Conservation (phyloP, 2,797 vertebrate genomes). For the Bovichtus variegatus region DNA sequence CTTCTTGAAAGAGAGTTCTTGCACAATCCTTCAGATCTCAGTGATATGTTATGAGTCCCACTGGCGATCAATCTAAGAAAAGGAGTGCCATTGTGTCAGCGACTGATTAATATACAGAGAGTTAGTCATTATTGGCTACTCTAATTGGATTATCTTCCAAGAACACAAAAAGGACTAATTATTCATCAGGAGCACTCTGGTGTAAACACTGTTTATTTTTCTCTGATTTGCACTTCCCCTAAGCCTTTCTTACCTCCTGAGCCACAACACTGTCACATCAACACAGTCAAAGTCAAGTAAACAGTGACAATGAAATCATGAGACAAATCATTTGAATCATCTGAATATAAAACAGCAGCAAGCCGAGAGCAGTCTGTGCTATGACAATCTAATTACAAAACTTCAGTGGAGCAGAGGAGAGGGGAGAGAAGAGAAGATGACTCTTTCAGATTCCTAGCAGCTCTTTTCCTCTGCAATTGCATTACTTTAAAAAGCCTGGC, state of each 20-base stretch:
- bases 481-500: constrained; percentile 58
- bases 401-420: constrained; percentile 71
- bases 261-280: constrained; percentile 67
- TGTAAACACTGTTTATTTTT: constrained; percentile 72
- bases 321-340: constrained; percentile 80
- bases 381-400: constrained; percentile 82
- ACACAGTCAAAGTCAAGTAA: constrained; percentile 81
- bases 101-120: constrained; percentile 73
- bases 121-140: constrained; percentile 75
- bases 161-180: constrained; percentile 82
- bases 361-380: constrained; percentile 69
- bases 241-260: constrained; percentile 73
- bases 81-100: constrained; percentile 61
- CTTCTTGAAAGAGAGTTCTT: constrained; percentile 6
- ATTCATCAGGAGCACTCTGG: constrained; percentile 75
- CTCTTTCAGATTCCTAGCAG: constrained; percentile 41
- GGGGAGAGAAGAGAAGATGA: constrained; percentile 18
- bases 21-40: constrained; percentile 22
- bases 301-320: constrained; percentile 79
- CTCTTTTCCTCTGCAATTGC: constrained; percentile 38
- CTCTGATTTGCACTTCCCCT: constrained; percentile 64
- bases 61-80: constrained; percentile 59
- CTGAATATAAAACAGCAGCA: constrained; percentile 74
- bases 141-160: constrained; percentile 81
- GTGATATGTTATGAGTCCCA: constrained; percentile 42